phyloP scores from a whole-genome alignment of 2,888 invertebrate genomes.

The Melipona beecheii region DNA sequence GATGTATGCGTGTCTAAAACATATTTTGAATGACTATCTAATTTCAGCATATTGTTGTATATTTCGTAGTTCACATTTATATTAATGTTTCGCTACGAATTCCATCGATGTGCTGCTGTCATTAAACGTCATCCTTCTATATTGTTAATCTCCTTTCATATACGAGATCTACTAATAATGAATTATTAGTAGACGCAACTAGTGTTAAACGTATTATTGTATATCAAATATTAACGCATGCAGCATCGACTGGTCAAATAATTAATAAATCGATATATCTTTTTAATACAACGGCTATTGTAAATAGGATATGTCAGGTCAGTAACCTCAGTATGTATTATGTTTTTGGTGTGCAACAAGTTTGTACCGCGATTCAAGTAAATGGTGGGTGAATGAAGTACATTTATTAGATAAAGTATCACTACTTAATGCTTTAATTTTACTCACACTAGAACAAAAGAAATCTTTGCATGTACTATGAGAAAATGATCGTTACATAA shows the following conservation, averaged over 20 bases:
- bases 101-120: slow-evolving; percentile 38
- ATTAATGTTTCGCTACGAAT: slow-evolving; percentile 47
- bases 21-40: slow-evolving; percentile 45
- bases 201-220: slow-evolving; percentile 48
- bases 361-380: slow-evolving; percentile 52
- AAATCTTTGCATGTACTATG: slow-evolving; percentile 13
- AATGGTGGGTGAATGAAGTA: slow-evolving; percentile 35
- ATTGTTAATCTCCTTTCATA: slow-evolving; percentile 46
- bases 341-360: slow-evolving; percentile 54
- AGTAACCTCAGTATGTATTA: slow-evolving; percentile 52
- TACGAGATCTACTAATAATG: slow-evolving; percentile 48
- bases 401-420: slow-evolving; percentile 40
- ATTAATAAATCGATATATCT: slow-evolving; percentile 57
- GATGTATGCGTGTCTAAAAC: slow-evolving; percentile 46
- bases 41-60: slow-evolving; percentile 54
- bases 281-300: slow-evolving; percentile 58
- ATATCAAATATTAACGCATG: slow-evolving; percentile 49
- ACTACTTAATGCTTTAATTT: slow-evolving; percentile 46
- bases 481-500: slow-evolving; percentile 20
- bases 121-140: slow-evolving; percentile 40
- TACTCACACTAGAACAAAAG: slow-evolving; percentile 19
- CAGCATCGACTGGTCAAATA: slow-evolving; percentile 32
- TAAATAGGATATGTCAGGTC: slow-evolving; percentile 56
- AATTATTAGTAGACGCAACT: slow-evolving; percentile 48
- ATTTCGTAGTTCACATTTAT: slow-evolving; percentile 53